Evolutionary conservation across 1,140 invertebrate genomes (phyloP).

Genomic region (Neodiprion virginianus): DNA sequence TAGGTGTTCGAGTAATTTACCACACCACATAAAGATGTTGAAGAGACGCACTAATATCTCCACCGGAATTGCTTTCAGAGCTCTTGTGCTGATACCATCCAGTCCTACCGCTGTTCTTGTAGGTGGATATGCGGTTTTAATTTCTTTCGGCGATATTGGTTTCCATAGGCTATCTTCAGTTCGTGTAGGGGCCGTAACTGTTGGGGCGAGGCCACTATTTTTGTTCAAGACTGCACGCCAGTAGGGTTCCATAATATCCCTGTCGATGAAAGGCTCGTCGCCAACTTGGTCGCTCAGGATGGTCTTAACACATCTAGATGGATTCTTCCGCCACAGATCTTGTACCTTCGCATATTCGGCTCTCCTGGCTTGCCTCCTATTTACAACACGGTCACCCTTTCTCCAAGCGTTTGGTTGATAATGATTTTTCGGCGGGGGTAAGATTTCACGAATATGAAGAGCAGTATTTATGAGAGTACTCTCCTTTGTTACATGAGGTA

Average conservation of each 20-base stretch:
- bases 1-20: slow-evolving; percentile 13
- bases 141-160: slow-evolving; percentile 15
- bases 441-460: slow-evolving; percentile 1
- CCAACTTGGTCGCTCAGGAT: slow-evolving; percentile 4
- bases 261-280: neutral
- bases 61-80: slow-evolving; percentile 3
- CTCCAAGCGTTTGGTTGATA: too few species aligned
- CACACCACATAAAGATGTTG: slow-evolving; percentile 25
- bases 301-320: neutral
- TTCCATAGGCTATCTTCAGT: neutral
- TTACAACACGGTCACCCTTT: neutral
- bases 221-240: slow-evolving; percentile 11
- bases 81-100: slow-evolving; percentile 15
- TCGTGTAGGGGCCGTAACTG: neutral
- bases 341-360: slow-evolving; percentile 27
- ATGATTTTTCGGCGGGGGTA: neutral
- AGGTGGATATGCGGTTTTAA: neutral
- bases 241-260: slow-evolving; percentile 11
- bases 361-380: neutral
- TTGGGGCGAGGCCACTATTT: too few species aligned
- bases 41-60: slow-evolving; percentile 20
- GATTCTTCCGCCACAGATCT: slow-evolving; percentile 26
- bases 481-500: too few species aligned
- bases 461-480: too few species aligned
- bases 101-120: slow-evolving; percentile 17